phyloP scores from a whole-genome alignment of 2,888 invertebrate genomes.

The Kuschelorhynchus macadamiae region DNA sequence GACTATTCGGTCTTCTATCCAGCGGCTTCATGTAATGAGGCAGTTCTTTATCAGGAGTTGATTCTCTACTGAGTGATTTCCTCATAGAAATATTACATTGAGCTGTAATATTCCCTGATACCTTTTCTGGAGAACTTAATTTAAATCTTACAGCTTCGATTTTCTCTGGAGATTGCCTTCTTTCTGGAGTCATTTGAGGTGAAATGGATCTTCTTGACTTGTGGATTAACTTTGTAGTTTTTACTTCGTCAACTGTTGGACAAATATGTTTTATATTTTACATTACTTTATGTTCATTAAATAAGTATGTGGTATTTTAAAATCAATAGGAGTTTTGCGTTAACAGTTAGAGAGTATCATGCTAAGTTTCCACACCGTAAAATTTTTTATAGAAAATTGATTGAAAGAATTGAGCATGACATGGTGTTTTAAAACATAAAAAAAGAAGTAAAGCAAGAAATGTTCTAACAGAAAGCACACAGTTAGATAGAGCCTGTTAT shows the following conservation, averaged over 20 bases:
- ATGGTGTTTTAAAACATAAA: too few species aligned
- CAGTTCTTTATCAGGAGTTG: slow-evolving; percentile 54
- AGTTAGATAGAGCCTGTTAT: too few species aligned
- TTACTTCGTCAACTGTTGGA: too few species aligned
- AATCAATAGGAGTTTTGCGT: too few species aligned
- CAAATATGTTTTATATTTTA: not conserved
- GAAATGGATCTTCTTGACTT: slow-evolving; percentile 37
- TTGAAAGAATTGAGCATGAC: too few species aligned
- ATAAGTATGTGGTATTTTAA: too few species aligned
- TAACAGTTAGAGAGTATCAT: not conserved
- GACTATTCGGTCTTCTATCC: slow-evolving; percentile 58
- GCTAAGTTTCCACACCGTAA: too few species aligned
- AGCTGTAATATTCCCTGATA: slow-evolving; percentile 27
- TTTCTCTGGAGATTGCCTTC: slow-evolving; percentile 34
- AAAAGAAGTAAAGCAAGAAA: too few species aligned
- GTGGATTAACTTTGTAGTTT: slow-evolving; percentile 14
- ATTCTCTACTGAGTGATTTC: slow-evolving; percentile 37
- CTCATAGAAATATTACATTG: not conserved
- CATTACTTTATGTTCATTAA: too few species aligned
- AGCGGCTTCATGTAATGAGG: slow-evolving; percentile 65
- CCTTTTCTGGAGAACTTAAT: slow-evolving; percentile 47
- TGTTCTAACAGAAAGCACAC: too few species aligned
- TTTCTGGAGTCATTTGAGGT: slow-evolving; percentile 44
- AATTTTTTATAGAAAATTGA: too few species aligned
- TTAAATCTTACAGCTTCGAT: slow-evolving; percentile 43